A percentile compares a stretch with the other conserved stretches of the same genome.
These are phyloP conservation scores for Leptopilina myrica DNA, from an alignment of 2,888 invertebrate species.

Conservation along the genomic window DNA sequence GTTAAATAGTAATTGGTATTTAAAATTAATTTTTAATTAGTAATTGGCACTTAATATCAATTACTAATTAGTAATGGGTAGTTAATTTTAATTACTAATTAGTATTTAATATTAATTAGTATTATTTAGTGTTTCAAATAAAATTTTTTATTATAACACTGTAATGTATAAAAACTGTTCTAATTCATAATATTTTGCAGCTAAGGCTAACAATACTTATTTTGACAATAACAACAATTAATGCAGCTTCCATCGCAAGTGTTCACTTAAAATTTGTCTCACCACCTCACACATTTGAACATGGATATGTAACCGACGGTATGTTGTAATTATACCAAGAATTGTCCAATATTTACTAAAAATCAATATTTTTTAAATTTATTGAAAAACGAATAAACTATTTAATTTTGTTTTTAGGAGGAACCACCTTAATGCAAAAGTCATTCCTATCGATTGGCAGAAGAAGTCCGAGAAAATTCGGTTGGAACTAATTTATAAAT, in stretches of 20 bases:
- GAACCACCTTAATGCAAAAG: slow-evolving; percentile 66
- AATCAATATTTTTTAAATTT: slow-evolving; percentile 2
- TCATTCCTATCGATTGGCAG: slow-evolving; percentile 70
- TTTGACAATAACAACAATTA: slow-evolving; percentile 56
- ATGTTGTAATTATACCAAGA: slow-evolving; percentile 35
- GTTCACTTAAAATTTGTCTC: slow-evolving; percentile 72
- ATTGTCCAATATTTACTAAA: slow-evolving; percentile 26
- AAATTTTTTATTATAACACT: not conserved
- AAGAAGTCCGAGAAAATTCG: slow-evolving; percentile 54
- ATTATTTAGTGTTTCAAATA: not conserved
- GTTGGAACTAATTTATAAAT: slow-evolving; percentile 48
- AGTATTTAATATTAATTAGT: too few relatives aligned
- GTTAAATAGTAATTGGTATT: too few relatives aligned
- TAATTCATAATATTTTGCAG: slow-evolving; percentile 56
- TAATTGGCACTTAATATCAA: too few relatives aligned
- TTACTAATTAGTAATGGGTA: too few relatives aligned
- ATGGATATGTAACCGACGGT: slow-evolving; percentile 70
- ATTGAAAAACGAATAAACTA: not conserved
- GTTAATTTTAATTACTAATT: too few relatives aligned
- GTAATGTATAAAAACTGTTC: not conserved
- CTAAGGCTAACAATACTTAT: slow-evolving; percentile 59
- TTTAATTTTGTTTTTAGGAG: slow-evolving; percentile 59
- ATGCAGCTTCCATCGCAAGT: slow-evolving; percentile 67
- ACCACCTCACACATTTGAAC: slow-evolving; percentile 70
- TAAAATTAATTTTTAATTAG: too few relatives aligned